Evolutionary conservation across 2,797 vertebrate genomes (phyloP).

Genomic region (Peromyscus attwateri): DNA sequence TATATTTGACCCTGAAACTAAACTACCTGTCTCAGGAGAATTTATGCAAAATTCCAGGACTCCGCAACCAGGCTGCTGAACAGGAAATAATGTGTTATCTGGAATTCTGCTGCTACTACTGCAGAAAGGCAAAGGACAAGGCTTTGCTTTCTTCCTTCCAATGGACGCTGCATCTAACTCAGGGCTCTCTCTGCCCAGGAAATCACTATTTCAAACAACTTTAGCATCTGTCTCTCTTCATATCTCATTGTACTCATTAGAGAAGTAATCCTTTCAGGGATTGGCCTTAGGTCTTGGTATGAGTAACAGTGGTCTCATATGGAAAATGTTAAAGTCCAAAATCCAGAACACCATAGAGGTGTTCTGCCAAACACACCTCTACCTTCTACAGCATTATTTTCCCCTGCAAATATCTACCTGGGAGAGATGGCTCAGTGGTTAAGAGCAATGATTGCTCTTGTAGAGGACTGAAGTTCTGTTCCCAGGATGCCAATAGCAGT

Average conservation of each 20-base stretch:
- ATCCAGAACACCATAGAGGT: not conserved
- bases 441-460: not conserved
- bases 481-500: not conserved
- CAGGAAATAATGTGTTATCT: not conserved
- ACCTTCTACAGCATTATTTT: not conserved
- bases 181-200: not conserved
- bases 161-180: not conserved
- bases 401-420: not conserved
- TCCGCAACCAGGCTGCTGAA: not conserved
- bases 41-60: not conserved
- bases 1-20: not conserved
- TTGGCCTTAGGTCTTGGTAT: not conserved
- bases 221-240: not conserved
- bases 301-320: not conserved
- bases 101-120: not conserved
- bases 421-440: not conserved
- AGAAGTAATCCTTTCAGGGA: not conserved
- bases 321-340: not conserved
- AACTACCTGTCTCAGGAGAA: not conserved
- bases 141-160: not conserved
- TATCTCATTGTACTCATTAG: not conserved
- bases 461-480: not conserved
- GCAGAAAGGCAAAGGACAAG: not conserved
- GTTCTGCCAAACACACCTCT: too few relatives aligned
- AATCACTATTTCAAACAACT: not conserved